Evolutionary conservation across 1,140 invertebrate genomes (phyloP).

Genomic region (Zophobas morio): DNA sequence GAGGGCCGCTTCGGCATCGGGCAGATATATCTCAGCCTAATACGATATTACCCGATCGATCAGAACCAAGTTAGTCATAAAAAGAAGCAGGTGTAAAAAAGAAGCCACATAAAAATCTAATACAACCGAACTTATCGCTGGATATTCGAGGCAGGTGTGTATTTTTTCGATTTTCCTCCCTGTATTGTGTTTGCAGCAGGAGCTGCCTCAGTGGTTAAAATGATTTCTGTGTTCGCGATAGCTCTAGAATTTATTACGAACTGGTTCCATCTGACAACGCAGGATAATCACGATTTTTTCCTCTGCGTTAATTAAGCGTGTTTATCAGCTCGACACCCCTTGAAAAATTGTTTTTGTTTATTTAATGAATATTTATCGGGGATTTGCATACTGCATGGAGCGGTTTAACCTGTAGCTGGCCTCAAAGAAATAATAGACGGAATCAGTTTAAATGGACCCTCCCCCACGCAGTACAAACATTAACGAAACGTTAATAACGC

Average conservation of each 20-base stretch:
- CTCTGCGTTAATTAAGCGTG: conserved; percentile 53
- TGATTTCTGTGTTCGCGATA: conserved; percentile 52
- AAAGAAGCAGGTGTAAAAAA: conserved; percentile 41
- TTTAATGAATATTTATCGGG: conserved; percentile 55
- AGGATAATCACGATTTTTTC: conserved; percentile 52
- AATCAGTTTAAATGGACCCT: conserved; percentile 22
- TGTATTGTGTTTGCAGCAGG: conserved; percentile 28
- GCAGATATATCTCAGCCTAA: conserved; percentile 37
- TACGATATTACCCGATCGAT: conserved; percentile 38
- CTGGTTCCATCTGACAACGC: conserved; percentile 38
- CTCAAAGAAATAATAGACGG: conserved; percentile 1
- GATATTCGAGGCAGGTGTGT: conserved; percentile 31
- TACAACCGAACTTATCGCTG: conserved; percentile 19
- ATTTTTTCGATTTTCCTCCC: conserved; percentile 15
- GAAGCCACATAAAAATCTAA: conserved; percentile 41
- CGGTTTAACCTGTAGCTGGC: conserved; percentile 20
- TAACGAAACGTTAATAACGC: conserved; percentile 24
- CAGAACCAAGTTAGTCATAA: conserved; percentile 37
- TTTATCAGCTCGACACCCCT: conserved; percentile 51
- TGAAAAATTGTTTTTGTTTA: conserved; percentile 48
- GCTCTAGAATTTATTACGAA: conserved; percentile 50
- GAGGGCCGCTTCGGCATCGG: conserved; percentile 12
- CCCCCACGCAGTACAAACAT: conserved; percentile 13
- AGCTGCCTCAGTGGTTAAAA: conserved; percentile 41
- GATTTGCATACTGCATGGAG: conserved; percentile 40